Conservation (phyloP, 2,797 vertebrate species). For the Euthynnus affinis region DNA sequence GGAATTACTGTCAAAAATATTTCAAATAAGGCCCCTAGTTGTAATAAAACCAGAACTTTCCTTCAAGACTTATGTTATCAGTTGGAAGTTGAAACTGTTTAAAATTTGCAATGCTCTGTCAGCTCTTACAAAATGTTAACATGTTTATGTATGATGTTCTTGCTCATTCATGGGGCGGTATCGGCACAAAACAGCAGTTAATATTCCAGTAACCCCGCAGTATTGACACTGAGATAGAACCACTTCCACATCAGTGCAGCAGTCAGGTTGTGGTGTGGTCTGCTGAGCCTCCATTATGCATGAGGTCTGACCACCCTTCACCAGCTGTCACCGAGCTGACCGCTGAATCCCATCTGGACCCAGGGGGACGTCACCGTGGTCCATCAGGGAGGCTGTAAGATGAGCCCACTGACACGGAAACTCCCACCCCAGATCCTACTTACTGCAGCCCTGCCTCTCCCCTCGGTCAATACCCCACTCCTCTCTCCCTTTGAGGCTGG, state of each 20-base stretch:
- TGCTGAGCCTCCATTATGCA: slow-evolving; percentile 82
- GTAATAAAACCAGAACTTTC: not conserved
- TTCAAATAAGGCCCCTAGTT: not conserved
- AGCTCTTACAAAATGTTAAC: not conserved
- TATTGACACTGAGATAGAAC: slow-evolving; percentile 72
- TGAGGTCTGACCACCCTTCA: slow-evolving; percentile 84
- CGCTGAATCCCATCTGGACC: slow-evolving; percentile 84
- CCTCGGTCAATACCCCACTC: slow-evolving; percentile 47
- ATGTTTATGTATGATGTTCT: not conserved
- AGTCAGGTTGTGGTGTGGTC: slow-evolving; percentile 71
- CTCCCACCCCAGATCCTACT: slow-evolving; percentile 73
- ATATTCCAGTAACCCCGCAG: slow-evolving; percentile 66
- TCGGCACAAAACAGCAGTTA: slow-evolving; percentile 46
- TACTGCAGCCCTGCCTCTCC: slow-evolving; percentile 62
- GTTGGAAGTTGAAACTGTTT: no score
- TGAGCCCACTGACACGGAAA: slow-evolving; percentile 83
- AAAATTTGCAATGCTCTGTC: not conserved
- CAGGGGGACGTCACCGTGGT: slow-evolving; percentile 74
- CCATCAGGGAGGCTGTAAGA: slow-evolving; percentile 83
- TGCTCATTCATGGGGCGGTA: not conserved
- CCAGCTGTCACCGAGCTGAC: slow-evolving; percentile 86
- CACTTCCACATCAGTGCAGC: slow-evolving; percentile 75
- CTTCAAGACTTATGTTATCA: not conserved
- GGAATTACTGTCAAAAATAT: not conserved
- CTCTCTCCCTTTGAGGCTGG: slow-evolving; percentile 42